phyloP scores from a whole-genome alignment of 2,797 vertebrate genomes.

The Rhinogobio ventralis region DNA sequence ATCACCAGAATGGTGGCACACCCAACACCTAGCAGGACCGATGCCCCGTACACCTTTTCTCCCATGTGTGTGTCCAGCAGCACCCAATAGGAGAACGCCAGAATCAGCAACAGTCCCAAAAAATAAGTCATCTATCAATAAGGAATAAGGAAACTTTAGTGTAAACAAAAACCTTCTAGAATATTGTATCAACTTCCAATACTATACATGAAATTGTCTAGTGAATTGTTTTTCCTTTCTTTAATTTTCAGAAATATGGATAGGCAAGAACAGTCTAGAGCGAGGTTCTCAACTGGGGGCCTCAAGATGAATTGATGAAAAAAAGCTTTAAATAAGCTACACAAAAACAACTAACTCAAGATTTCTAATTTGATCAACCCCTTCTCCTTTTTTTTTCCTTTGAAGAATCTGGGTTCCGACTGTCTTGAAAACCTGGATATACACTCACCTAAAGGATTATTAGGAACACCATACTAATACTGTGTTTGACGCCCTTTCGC shows the following conservation, averaged over 20 bases:
- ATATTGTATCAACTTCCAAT: neutral
- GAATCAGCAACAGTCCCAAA: slow-evolving; percentile 84
- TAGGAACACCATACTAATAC: no score
- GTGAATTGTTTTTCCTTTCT: no score
- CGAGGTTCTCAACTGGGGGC: no score
- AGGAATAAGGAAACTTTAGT: slow-evolving; percentile 27
- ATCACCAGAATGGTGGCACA: slow-evolving; percentile 93
- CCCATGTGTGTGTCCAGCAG: slow-evolving; percentile 77
- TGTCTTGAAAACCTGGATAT: neutral
- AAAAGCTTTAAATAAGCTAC: neutral
- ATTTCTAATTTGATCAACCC: neutral
- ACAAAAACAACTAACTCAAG: neutral
- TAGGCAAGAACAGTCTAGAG: neutral
- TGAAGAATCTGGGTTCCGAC: neutral
- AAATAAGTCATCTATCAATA: slow-evolving; percentile 88
- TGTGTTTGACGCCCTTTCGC: no score
- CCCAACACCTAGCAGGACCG: slow-evolving; percentile 84
- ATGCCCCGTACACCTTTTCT: slow-evolving; percentile 80
- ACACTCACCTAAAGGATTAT: no score
- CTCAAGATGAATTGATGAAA: neutral
- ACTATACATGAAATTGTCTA: neutral
- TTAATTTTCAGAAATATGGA: neutral
- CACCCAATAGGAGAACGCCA: slow-evolving; percentile 91
- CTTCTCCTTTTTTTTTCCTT: neutral
- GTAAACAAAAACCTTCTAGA: neutral